Conservation (phyloP, 2,888 invertebrate genomes). For the Dolichomitus sp. region DNA sequence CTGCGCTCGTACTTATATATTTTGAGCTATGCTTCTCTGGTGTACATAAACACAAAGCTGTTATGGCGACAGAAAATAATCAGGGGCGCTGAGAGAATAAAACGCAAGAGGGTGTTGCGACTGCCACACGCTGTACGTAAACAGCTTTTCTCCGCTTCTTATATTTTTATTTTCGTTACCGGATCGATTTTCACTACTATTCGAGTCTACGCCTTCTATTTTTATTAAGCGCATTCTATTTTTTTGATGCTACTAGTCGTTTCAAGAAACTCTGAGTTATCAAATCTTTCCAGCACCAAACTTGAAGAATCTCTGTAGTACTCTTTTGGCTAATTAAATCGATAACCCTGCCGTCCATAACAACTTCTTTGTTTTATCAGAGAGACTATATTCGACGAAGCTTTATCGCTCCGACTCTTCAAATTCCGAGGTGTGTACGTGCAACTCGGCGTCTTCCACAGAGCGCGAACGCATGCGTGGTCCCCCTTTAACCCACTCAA, state of each 20-base stretch:
- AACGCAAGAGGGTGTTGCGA: background rate
- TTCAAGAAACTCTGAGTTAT: too few species aligned
- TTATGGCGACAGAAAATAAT: conserved; percentile 43
- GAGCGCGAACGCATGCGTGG: background rate
- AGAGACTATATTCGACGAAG: background rate
- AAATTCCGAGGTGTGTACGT: conserved; percentile 8
- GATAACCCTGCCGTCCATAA: background rate
- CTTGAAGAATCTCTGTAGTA: background rate
- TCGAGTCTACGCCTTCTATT: conserved; percentile 20
- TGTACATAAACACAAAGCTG: conserved; percentile 30
- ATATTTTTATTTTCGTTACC: background rate
- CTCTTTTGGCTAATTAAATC: background rate
- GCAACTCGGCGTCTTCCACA: background rate
- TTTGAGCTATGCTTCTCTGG: conserved; percentile 5
- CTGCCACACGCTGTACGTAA: conserved; percentile 14
- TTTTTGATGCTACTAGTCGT: too few species aligned
- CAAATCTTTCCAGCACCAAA: background rate
- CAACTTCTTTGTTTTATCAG: background rate
- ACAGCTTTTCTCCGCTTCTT: background rate
- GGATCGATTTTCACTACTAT: conserved; percentile 26
- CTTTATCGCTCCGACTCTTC: background rate
- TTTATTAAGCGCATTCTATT: conserved; percentile 24
- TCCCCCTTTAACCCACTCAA: conserved; percentile 7
- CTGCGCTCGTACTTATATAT: conserved; percentile 24
- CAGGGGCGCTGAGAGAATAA: conserved; percentile 2